Percentiles rank a stretch among this genome's conserved stretches.
Evolutionary conservation across 1,140 invertebrate genomes (phyloP).

Genomic region (Drosophila subpulchrella): DNA sequence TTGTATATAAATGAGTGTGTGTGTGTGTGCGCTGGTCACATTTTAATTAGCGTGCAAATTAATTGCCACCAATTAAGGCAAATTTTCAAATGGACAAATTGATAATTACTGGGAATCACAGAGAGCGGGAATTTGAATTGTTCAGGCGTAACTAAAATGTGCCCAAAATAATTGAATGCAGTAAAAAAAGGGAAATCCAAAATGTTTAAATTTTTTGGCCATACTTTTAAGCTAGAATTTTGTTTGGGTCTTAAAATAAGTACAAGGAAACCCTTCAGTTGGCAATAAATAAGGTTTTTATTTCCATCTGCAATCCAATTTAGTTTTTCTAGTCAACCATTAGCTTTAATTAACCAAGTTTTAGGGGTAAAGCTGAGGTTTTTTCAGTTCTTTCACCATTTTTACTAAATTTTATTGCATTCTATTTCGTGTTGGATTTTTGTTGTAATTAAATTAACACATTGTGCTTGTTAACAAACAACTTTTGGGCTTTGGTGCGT

Average conservation of each 20-base stretch:
- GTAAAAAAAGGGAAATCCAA: not conserved
- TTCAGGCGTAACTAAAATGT: conserved; percentile 22
- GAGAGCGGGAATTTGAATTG: conserved; percentile 16
- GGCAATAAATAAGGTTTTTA: not conserved
- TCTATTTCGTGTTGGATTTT: conserved; percentile 8
- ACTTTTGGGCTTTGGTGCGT: conserved; percentile 42
- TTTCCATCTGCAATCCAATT: not conserved
- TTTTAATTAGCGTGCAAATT: conserved; percentile 61
- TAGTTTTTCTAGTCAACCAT: conserved; percentile 2
- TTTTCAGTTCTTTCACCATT: not conserved
- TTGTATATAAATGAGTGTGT: not conserved
- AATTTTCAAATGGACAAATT: conserved; percentile 54
- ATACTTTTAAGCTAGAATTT: no score
- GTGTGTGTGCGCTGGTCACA: conserved; percentile 31
- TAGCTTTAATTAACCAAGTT: conserved; percentile 33
- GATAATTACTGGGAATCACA: conserved; percentile 51
- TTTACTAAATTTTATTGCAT: not conserved
- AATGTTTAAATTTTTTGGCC: not conserved
- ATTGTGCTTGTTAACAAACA: conserved; percentile 54
- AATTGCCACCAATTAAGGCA: conserved; percentile 61
- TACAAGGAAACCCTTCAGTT: no score
- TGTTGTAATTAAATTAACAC: conserved; percentile 61
- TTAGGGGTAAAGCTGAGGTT: conserved; percentile 5
- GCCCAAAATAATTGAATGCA: conserved; percentile 4
- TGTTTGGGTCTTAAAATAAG: no score